These are phyloP conservation scores for Sphyrna mokarran DNA, from an alignment of 2,113 vertebrate species.

Conservation along the genomic window DNA sequence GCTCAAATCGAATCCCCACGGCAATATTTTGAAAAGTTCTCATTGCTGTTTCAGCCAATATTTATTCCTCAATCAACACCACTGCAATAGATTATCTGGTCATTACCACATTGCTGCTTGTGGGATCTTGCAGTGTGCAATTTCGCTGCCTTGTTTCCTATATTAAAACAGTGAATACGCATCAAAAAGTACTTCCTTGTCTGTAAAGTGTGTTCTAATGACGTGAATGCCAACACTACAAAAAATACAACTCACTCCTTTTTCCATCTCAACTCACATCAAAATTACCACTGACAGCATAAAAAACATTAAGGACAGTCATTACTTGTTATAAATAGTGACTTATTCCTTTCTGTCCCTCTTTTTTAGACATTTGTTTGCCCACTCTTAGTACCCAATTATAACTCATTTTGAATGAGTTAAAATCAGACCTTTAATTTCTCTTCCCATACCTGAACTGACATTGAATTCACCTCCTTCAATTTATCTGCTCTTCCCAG, in stretches of 20 bases:
- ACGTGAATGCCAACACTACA: background rate
- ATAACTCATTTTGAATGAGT: background rate
- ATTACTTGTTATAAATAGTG: background rate
- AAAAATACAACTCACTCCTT: background rate
- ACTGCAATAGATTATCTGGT: background rate
- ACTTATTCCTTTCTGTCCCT: background rate
- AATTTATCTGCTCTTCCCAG: too few relatives aligned
- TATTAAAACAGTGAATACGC: background rate
- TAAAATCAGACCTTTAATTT: background rate
- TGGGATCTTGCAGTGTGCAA: background rate
- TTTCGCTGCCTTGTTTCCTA: background rate
- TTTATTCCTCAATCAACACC: background rate
- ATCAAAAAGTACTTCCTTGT: background rate
- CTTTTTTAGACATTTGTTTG: background rate
- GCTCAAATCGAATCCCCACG: too few relatives aligned
- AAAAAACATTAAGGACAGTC: background rate
- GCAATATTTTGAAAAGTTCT: background rate
- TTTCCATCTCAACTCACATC: background rate
- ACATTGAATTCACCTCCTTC: background rate
- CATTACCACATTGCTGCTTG: background rate
- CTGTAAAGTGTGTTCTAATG: background rate
- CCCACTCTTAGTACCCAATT: background rate
- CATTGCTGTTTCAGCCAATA: background rate
- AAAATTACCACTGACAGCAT: background rate
- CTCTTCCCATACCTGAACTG: background rate